A percentile compares a stretch with the other conserved stretches of the same genome.
phyloP scores from a whole-genome alignment of 2,888 invertebrate genomes.

The Acanthococcus lagerstroemiae region DNA sequence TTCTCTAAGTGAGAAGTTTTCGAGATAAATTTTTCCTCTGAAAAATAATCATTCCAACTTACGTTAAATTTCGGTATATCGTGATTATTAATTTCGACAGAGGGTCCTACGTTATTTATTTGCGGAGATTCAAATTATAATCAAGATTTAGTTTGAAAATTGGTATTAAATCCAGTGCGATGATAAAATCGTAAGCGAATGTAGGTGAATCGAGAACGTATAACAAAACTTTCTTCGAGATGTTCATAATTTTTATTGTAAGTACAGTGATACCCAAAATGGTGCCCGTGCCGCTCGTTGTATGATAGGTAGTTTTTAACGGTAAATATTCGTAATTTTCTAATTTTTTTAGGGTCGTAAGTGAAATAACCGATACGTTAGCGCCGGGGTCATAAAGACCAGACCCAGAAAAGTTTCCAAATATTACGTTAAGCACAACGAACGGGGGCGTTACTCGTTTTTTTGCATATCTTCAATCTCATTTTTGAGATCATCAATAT shows the following conservation, averaged over 20 bases:
- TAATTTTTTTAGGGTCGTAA: not conserved
- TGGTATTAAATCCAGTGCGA: not conserved
- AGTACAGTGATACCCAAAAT: not conserved
- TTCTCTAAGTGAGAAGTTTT: not conserved
- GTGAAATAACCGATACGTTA: not conserved
- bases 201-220: not conserved
- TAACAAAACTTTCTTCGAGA: not conserved
- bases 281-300: not conserved
- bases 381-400: not conserved
- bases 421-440: not conserved
- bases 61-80: too few relatives aligned
- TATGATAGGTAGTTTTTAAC: too few relatives aligned
- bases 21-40: not conserved
- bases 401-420: not conserved
- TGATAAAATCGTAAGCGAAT: not conserved
- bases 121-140: not conserved
- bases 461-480: not conserved
- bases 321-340: not conserved
- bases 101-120: too few relatives aligned
- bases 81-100: too few relatives aligned
- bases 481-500: not conserved
- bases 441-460: not conserved
- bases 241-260: not conserved
- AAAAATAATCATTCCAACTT: not conserved
- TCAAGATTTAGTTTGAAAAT: not conserved